These are phyloP conservation scores for Lordiphosa collinella DNA, from an alignment of 1,140 invertebrate species.

Conservation along the genomic window DNA sequence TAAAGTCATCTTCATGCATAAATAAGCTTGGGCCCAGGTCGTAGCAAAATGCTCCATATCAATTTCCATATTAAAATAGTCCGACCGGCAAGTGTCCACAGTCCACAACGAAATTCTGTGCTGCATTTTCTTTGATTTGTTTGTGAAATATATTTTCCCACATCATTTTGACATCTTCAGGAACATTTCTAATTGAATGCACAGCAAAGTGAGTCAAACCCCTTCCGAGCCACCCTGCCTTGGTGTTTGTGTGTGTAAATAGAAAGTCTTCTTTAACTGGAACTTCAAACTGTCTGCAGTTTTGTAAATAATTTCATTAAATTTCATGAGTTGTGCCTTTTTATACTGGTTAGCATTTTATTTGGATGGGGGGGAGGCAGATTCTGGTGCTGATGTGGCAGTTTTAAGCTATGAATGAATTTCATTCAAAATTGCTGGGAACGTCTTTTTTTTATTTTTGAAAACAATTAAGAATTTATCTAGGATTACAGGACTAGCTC, in stretches of 20 bases:
- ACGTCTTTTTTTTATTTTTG: too few species aligned
- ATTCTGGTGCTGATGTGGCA: neutral
- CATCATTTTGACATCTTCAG: constrained; percentile 50
- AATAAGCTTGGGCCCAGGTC: constrained; percentile 49
- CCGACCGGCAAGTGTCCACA: constrained; percentile 19
- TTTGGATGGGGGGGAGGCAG: too few species aligned
- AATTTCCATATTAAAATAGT: constrained; percentile 75
- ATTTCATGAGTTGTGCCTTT: constrained; percentile 59
- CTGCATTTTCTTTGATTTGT: constrained; percentile 54
- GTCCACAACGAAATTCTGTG: constrained; percentile 11
- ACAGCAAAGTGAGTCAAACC: constrained; percentile 32
- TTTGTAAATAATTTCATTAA: constrained; percentile 64
- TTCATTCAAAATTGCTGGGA: neutral
- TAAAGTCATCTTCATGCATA: constrained; percentile 77
- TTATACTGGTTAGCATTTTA: neutral
- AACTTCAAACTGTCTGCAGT: constrained; percentile 16
- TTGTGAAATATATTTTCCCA: constrained; percentile 55
- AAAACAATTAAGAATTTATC: too few species aligned
- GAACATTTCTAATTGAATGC: constrained; percentile 70
- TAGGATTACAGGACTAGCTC: too few species aligned
- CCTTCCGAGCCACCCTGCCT: neutral
- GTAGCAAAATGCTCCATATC: constrained; percentile 53
- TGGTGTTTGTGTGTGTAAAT: neutral
- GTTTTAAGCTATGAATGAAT: constrained; percentile 7
- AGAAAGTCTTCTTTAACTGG: constrained; percentile 21